A percentile compares a stretch with the other conserved stretches of the same genome.
phyloP scores from a whole-genome alignment of 2,113 vertebrate species.

The Cyanocitta stelleri region DNA sequence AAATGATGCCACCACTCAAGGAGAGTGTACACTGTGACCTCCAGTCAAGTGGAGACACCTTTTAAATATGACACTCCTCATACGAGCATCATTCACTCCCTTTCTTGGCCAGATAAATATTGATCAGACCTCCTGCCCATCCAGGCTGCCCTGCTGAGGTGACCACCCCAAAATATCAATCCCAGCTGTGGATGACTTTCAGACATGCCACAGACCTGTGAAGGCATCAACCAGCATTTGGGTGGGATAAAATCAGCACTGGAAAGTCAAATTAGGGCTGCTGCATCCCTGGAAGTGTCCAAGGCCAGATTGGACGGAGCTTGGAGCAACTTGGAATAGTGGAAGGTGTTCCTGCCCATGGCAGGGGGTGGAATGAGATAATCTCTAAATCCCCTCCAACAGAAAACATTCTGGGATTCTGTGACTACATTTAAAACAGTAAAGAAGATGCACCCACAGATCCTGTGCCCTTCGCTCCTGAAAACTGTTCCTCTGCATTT shows the following conservation, averaged over 20 bases:
- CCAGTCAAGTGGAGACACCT: slow-evolving; percentile 3
- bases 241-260: background rate
- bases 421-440: background rate
- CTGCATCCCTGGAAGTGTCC: background rate
- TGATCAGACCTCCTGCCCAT: background rate
- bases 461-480: background rate
- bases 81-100: background rate
- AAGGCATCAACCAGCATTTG: background rate
- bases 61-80: background rate
- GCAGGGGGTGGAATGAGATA: background rate
- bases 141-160: background rate
- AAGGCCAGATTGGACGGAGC: accelerated
- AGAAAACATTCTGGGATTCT: background rate
- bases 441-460: background rate
- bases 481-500: background rate
- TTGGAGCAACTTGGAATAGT: background rate
- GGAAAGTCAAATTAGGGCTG: background rate
- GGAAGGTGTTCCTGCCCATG: background rate
- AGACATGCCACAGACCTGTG: background rate
- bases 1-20: slow-evolving; percentile 24
- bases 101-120: background rate
- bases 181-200: background rate
- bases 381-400: background rate
- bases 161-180: background rate
- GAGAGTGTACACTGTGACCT: background rate